These are phyloP conservation scores for Drosophila quasianomalipes DNA, from an alignment of 2,888 invertebrate genomes.

Conservation along the genomic window DNA sequence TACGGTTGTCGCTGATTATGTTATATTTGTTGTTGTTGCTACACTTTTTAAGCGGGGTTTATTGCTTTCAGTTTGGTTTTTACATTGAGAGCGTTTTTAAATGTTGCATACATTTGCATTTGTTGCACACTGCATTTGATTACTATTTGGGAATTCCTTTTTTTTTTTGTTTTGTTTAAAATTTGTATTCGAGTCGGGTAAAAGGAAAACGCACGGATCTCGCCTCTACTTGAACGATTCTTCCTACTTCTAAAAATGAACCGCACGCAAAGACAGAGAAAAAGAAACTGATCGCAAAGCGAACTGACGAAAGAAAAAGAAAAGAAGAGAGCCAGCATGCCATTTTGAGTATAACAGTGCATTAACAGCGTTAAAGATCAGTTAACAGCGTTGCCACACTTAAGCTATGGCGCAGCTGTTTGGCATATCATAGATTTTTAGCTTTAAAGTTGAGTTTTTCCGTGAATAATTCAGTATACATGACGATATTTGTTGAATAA, in stretches of 20 bases:
- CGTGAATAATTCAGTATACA: constrained; percentile 8
- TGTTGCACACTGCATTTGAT: constrained; percentile 50
- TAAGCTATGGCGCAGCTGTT: constrained; percentile 56
- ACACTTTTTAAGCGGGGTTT: constrained; percentile 23
- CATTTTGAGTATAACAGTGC: constrained; percentile 57
- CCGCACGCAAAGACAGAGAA: constrained; percentile 81
- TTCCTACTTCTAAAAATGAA: constrained; percentile 72
- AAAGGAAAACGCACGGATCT: constrained; percentile 70
- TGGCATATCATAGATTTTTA: constrained; percentile 33
- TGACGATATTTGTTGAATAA: constrained; percentile 29
- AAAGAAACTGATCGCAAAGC: constrained; percentile 81
- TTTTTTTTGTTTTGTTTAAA: constrained; percentile 56
- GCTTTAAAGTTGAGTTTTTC: constrained; percentile 11
- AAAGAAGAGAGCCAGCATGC: constrained; percentile 39
- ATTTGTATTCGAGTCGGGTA: constrained; percentile 70
- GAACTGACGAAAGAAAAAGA: constrained; percentile 47
- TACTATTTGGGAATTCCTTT: constrained; percentile 62
- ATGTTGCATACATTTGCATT: constrained; percentile 52
- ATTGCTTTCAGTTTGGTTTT: constrained; percentile 50
- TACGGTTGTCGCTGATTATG: constrained; percentile 65
- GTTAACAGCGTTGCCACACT: constrained; percentile 53
- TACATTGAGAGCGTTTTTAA: constrained; percentile 23
- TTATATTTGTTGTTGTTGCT: constrained; percentile 62
- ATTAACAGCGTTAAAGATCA: constrained; percentile 54
- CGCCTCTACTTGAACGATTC: constrained; percentile 70